These are phyloP conservation scores for Coregonus ussuriensis DNA, from an alignment of 2,797 vertebrate species.

Conservation along the genomic window DNA sequence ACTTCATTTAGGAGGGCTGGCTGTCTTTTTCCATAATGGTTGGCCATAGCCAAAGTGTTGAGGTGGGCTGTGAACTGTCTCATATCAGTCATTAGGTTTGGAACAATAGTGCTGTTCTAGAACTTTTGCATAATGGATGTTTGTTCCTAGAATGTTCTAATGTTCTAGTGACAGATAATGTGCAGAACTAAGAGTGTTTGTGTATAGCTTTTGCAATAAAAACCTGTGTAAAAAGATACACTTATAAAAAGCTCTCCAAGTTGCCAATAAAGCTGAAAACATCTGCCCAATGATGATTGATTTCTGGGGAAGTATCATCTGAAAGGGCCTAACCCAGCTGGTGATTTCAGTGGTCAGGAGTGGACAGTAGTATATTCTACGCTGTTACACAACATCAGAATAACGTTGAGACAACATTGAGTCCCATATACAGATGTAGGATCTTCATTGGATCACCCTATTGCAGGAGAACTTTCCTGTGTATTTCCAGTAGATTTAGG, in stretches of 20 bases:
- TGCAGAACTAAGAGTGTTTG: background rate
- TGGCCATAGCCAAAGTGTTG: slow-evolving; percentile 1
- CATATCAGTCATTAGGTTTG: background rate
- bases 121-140: background rate
- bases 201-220: background rate
- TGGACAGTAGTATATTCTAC: background rate
- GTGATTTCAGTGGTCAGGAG: background rate
- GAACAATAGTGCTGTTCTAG: background rate
- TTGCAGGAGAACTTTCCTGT: too few relatives aligned
- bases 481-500: too few relatives aligned
- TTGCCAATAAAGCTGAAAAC: background rate
- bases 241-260: background rate
- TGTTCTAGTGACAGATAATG: background rate
- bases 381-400: slow-evolving; percentile 14
- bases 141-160: background rate
- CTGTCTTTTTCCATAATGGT: slow-evolving; percentile 30
- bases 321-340: slow-evolving; percentile 1
- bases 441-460: too few relatives aligned
- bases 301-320: background rate
- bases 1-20: too few relatives aligned
- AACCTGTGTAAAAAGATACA: background rate
- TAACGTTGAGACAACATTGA: slow-evolving; percentile 28
- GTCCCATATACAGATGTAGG: slow-evolving; percentile 10
- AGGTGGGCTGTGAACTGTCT: background rate
- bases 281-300: background rate